Evolutionary conservation across 2,797 vertebrate species (phyloP).

Genomic region (Halcyon badia): DNA sequence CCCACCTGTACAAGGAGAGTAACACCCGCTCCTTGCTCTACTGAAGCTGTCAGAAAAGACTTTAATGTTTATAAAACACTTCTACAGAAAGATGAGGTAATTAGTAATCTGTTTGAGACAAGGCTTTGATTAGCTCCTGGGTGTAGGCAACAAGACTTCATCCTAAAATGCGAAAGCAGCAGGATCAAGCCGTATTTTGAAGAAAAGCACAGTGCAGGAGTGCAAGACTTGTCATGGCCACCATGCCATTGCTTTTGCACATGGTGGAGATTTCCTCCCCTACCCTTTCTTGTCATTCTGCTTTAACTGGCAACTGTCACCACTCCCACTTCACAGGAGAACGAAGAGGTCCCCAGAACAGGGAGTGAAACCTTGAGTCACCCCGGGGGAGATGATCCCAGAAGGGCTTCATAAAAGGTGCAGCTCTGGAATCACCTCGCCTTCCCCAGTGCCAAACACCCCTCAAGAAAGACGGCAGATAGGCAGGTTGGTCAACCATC

Average conservation of each 20-base stretch:
- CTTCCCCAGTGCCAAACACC: background rate
- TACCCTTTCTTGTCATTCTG: background rate
- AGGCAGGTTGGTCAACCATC: background rate
- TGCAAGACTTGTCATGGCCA: background rate
- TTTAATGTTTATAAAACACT: background rate
- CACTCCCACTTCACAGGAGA: background rate
- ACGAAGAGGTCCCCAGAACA: background rate
- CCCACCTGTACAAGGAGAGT: background rate
- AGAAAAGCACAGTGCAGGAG: background rate
- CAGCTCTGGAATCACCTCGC: background rate
- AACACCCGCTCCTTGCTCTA: background rate
- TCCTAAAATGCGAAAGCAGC: background rate
- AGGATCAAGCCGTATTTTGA: background rate
- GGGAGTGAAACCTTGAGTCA: background rate
- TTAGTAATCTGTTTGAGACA: background rate
- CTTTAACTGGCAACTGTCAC: background rate
- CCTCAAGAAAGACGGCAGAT: background rate
- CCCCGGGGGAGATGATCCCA: rapidly evolving
- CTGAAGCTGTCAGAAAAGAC: background rate
- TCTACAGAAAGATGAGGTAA: background rate
- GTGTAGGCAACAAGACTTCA: background rate
- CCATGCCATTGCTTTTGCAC: background rate
- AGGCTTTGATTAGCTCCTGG: background rate
- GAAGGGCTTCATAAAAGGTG: background rate
- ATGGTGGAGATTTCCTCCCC: background rate